phyloP scores from a whole-genome alignment of 2,888 invertebrate species.

The Dioctria linearis region DNA sequence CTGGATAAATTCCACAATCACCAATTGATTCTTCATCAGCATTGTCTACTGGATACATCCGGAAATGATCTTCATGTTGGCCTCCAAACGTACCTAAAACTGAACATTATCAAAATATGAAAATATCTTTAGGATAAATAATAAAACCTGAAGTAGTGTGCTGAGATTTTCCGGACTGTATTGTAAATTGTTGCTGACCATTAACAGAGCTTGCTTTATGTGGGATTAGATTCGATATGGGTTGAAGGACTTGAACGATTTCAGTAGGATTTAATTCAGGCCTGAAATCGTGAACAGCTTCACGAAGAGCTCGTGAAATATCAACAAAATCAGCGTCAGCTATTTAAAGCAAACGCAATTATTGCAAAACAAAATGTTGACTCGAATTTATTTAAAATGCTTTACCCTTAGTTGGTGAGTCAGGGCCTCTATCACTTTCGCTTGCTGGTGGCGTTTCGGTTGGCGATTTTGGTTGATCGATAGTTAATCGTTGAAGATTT shows the following conservation, averaged over 20 bases:
- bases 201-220: constrained; percentile 65
- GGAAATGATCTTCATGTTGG: constrained; percentile 64
- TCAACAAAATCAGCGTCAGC: constrained; percentile 63
- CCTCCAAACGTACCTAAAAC: constrained; percentile 60
- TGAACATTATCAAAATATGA: constrained; percentile 6
- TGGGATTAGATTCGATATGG: constrained; percentile 64
- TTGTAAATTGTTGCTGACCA: constrained; percentile 65
- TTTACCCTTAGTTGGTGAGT: constrained; percentile 63
- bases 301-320: constrained; percentile 67
- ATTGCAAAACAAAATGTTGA: background rate
- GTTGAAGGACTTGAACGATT: constrained; percentile 68
- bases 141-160: constrained; percentile 51
- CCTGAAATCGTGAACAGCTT: constrained; percentile 65
- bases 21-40: constrained; percentile 62
- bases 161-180: constrained; percentile 60
- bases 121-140: background rate
- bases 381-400: background rate
- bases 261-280: constrained; percentile 68
- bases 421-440: constrained; percentile 49
- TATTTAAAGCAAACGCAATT: constrained; percentile 58
- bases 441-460: constrained; percentile 67
- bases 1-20: constrained; percentile 66
- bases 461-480: constrained; percentile 70
- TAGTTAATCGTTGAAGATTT: constrained; percentile 68
- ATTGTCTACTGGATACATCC: constrained; percentile 63